Conservation (phyloP, 2,797 vertebrate species). For the Melanotaenia trifasciata region DNA sequence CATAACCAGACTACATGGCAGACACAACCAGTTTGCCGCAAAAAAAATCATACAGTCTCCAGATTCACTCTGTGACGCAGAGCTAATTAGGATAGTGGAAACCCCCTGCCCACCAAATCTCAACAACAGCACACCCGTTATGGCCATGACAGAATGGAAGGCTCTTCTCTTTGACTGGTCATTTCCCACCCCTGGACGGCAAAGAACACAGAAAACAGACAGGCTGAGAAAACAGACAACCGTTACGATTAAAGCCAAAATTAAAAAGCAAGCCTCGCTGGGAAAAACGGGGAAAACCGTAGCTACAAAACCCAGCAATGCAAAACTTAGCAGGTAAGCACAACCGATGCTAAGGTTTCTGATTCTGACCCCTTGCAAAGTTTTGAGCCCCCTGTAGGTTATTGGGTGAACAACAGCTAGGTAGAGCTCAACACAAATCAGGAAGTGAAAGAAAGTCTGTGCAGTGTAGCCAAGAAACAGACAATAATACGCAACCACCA, state of each 20-base stretch:
- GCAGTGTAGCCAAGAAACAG: not conserved
- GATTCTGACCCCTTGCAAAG: not conserved
- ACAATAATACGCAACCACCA: not conserved
- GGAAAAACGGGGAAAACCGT: not conserved
- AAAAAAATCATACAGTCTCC: not conserved
- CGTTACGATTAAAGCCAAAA: not conserved
- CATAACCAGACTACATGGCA: not conserved
- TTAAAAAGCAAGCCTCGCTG: fast-evolving
- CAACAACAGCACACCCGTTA: not conserved
- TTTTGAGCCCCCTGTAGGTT: slow-evolving; percentile 21
- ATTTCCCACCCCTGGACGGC: not conserved
- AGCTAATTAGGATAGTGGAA: not conserved
- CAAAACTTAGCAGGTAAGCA: not conserved
- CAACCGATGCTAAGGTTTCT: slow-evolving; percentile 12
- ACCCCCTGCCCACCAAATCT: not conserved
- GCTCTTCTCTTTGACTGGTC: not conserved
- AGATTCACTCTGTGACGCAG: not conserved
- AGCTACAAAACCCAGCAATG: fast-evolving
- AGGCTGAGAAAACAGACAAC: not conserved
- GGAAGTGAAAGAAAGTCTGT: slow-evolving; percentile 25
- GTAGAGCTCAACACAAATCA: slow-evolving; percentile 26
- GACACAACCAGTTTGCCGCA: not conserved
- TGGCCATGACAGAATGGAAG: not conserved
- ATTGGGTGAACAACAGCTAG: slow-evolving; percentile 30
- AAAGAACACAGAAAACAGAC: not conserved